phyloP scores from a whole-genome alignment of 2,797 vertebrate genomes.

The Rhinophrynus dorsalis region DNA sequence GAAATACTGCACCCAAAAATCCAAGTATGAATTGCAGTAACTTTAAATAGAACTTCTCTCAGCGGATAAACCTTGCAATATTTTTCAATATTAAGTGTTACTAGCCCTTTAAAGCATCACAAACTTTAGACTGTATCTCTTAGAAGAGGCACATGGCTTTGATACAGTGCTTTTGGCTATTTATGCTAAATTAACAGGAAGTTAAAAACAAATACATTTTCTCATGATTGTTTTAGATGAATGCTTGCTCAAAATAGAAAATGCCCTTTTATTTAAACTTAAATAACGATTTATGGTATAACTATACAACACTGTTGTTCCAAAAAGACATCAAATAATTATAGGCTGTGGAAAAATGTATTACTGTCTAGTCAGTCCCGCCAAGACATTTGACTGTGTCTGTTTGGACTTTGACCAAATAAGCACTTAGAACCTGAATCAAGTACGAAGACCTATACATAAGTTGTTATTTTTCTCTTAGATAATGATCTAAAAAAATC shows the following conservation, averaged over 20 bases:
- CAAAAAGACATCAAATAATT: conserved; percentile 6
- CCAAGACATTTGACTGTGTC: not conserved
- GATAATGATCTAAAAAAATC: conserved; percentile 57
- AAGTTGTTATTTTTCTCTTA: conserved; percentile 36
- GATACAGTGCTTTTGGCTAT: too few species aligned
- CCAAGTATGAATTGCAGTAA: too few species aligned
- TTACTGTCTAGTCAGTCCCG: not conserved
- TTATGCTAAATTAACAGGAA: too few species aligned
- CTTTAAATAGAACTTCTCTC: too few species aligned
- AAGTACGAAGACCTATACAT: conserved; percentile 37
- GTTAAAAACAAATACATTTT: too few species aligned
- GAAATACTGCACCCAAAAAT: too few species aligned
- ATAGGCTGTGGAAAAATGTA: not conserved
- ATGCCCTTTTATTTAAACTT: not conserved
- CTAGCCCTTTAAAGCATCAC: too few species aligned
- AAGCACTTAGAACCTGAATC: not conserved
- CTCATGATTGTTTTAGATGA: not conserved
- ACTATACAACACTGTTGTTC: not conserved
- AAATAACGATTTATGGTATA: not conserved
- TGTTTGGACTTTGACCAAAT: not conserved
- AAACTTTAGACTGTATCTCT: too few species aligned
- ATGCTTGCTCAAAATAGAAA: not conserved
- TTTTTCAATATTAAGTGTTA: too few species aligned
- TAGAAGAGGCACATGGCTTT: too few species aligned
- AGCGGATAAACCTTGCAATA: too few species aligned